phyloP scores from a whole-genome alignment of 2,113 vertebrate species.

The Odontophorus gujanensis region DNA sequence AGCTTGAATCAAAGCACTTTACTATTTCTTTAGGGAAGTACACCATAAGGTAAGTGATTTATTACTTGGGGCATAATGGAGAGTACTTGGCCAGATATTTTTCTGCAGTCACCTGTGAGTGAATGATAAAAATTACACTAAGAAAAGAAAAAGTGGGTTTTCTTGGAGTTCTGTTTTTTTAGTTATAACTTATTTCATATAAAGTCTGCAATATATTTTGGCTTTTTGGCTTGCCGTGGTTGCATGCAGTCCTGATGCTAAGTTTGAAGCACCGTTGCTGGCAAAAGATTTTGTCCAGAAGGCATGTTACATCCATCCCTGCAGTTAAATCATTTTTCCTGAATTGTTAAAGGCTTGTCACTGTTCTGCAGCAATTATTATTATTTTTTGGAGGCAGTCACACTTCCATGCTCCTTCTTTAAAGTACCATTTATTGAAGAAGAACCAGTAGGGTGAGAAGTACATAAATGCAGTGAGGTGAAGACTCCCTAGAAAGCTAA shows the following conservation, averaged over 20 bases:
- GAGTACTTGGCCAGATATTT: neutral
- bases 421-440: neutral
- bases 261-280: neutral
- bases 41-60: conserved; percentile 17
- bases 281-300: neutral
- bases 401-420: neutral
- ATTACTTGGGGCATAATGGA: neutral
- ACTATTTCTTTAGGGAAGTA: conserved; percentile 13
- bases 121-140: neutral
- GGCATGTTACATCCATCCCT: neutral
- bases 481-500: neutral
- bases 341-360: neutral
- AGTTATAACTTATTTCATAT: neutral
- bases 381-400: neutral
- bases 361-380: neutral
- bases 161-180: neutral
- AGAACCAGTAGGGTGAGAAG: neutral
- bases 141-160: neutral
- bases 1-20: neutral
- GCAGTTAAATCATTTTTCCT: neutral
- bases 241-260: conserved; percentile 31
- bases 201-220: neutral
- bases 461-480: neutral
- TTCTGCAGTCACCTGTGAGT: neutral
- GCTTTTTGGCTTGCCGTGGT: conserved; percentile 19